Evolutionary conservation across 2,888 invertebrate genomes (phyloP).

Genomic region (Drosophila neutralis): DNA sequence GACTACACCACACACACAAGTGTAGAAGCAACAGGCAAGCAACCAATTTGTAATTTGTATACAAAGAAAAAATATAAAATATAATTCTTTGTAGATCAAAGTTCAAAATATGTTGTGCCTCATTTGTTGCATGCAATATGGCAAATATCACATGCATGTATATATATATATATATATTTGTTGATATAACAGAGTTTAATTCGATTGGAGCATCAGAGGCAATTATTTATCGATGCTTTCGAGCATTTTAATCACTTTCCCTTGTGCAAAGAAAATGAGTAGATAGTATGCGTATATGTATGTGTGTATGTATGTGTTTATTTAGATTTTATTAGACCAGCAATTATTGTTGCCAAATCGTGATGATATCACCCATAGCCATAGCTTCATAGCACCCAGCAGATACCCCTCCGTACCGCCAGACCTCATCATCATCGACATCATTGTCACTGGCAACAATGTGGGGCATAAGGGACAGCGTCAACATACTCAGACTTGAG

Average conservation of each 20-base stretch:
- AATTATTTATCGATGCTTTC: slow-evolving; percentile 30
- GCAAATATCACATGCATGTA: slow-evolving; percentile 19
- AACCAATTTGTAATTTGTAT: slow-evolving; percentile 29
- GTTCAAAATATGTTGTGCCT: slow-evolving; percentile 51
- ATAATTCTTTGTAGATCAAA: slow-evolving; percentile 65
- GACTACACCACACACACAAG: neutral
- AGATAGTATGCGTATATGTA: neutral
- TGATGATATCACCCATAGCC: slow-evolving; percentile 71
- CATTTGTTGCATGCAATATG: slow-evolving; percentile 39
- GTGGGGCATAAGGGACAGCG: slow-evolving; percentile 26
- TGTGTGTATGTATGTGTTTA: slow-evolving; percentile 35
- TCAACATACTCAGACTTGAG: slow-evolving; percentile 55
- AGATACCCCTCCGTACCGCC: slow-evolving; percentile 16
- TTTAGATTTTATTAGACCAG: slow-evolving; percentile 72
- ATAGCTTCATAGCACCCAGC: neutral
- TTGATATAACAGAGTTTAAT: slow-evolving; percentile 16
- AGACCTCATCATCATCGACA: slow-evolving; percentile 38
- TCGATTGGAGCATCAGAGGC: slow-evolving; percentile 20
- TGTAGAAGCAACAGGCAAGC: slow-evolving; percentile 22
- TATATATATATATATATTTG: neutral
- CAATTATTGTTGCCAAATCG: slow-evolving; percentile 77
- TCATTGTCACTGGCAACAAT: slow-evolving; percentile 34
- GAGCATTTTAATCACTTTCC: slow-evolving; percentile 32
- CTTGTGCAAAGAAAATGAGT: slow-evolving; percentile 12
- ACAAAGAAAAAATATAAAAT: slow-evolving; percentile 19